phyloP scores from a whole-genome alignment of 2,113 vertebrate genomes.

The Hippolais icterina region DNA sequence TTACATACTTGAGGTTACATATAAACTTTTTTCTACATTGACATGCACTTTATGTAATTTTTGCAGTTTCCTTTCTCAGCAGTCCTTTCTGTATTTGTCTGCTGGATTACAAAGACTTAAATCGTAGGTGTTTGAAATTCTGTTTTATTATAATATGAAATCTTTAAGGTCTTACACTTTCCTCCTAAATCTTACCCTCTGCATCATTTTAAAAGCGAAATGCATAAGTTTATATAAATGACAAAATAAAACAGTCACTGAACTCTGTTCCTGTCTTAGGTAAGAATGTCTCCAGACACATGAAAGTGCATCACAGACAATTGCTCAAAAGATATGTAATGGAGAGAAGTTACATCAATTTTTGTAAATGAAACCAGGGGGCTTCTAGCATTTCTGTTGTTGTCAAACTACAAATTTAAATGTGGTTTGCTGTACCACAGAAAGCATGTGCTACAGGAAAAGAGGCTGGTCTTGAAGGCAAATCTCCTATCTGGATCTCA shows the following conservation, averaged over 20 bases:
- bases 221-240: background rate
- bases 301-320: background rate
- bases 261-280: background rate
- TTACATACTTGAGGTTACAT: background rate
- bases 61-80: background rate
- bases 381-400: background rate
- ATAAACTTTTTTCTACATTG: background rate
- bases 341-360: background rate
- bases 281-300: background rate
- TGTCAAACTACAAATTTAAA: background rate
- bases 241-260: background rate
- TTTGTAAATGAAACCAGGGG: background rate
- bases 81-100: background rate
- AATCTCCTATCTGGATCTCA: background rate
- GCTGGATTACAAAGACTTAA: background rate
- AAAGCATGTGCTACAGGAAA: background rate
- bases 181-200: background rate
- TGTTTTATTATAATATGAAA: background rate
- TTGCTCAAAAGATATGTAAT: background rate
- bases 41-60: background rate
- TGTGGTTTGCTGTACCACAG: background rate
- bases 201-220: background rate
- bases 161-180: background rate
- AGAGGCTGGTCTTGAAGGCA: background rate
- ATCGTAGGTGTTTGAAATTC: background rate